phyloP scores from a whole-genome alignment of 2,113 vertebrate genomes.

The Malurus cyaneus region DNA sequence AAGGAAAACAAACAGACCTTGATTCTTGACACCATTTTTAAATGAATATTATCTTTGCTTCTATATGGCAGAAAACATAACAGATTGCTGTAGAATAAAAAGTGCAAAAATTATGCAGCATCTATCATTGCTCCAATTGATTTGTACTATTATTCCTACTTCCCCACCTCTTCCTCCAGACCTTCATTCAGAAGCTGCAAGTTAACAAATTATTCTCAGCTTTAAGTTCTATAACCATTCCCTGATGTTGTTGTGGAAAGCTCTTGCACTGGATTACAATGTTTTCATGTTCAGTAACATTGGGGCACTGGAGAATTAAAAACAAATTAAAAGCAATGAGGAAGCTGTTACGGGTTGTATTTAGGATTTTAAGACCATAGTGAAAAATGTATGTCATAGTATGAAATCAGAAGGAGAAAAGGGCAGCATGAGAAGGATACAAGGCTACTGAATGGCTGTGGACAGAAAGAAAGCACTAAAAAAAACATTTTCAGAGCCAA shows the following conservation, averaged over 20 bases:
- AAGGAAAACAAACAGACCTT: background rate
- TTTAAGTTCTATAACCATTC: background rate
- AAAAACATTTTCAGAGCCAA: background rate
- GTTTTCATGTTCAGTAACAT: background rate
- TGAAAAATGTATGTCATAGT: background rate
- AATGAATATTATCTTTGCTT: background rate
- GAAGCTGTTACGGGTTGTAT: background rate
- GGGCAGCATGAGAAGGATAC: background rate
- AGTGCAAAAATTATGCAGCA: background rate
- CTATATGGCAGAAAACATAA: background rate
- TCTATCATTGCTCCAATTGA: background rate
- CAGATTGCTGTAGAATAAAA: background rate
- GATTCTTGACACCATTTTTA: background rate
- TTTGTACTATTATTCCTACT: background rate
- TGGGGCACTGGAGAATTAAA: background rate
- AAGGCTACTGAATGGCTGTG: background rate
- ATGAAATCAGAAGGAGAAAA: background rate
- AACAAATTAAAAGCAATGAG: background rate
- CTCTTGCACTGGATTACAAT: background rate
- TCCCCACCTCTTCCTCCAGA: background rate
- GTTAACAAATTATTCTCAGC: background rate
- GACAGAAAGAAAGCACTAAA: background rate
- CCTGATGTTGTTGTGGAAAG: background rate
- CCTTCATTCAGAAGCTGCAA: background rate
- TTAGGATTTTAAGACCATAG: background rate